These are phyloP conservation scores for Diachasmimorpha longicaudata DNA, from an alignment of 1,140 invertebrate genomes.

Conservation along the genomic window DNA sequence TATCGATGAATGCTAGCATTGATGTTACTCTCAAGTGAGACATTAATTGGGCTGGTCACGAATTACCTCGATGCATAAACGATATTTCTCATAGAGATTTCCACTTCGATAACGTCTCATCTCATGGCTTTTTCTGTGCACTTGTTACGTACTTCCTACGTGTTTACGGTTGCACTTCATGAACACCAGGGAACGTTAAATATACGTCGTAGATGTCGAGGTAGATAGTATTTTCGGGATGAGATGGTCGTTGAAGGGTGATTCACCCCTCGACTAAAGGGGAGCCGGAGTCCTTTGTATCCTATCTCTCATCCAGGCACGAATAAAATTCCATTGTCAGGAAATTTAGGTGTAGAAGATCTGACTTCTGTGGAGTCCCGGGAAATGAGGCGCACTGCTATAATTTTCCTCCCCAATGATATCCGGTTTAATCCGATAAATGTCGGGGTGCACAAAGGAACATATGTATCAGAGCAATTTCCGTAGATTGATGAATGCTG, in stretches of 20 bases:
- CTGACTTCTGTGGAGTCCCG: background rate
- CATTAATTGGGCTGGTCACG: background rate
- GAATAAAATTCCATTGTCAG: background rate
- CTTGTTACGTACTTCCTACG: background rate
- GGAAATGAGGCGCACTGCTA: background rate
- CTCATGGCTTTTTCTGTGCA: background rate
- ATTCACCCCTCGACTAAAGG: background rate
- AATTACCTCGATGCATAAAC: background rate
- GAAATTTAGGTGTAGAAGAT: background rate
- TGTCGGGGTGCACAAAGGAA: no score
- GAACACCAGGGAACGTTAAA: background rate
- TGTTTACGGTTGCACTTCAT: background rate
- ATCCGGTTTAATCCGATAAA: no score
- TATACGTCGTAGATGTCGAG: background rate
- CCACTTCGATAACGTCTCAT: background rate
- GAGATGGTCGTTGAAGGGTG: background rate
- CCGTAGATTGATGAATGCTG: no score
- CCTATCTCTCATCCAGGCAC: background rate
- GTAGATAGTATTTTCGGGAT: background rate
- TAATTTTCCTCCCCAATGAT: no score
- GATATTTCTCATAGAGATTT: background rate
- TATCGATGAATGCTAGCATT: background rate
- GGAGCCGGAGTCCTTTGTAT: background rate
- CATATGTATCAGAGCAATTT: no score
- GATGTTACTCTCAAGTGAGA: background rate